Conservation (phyloP, 2,113 vertebrate species). For the Tragelaphus strepsiceros region DNA sequence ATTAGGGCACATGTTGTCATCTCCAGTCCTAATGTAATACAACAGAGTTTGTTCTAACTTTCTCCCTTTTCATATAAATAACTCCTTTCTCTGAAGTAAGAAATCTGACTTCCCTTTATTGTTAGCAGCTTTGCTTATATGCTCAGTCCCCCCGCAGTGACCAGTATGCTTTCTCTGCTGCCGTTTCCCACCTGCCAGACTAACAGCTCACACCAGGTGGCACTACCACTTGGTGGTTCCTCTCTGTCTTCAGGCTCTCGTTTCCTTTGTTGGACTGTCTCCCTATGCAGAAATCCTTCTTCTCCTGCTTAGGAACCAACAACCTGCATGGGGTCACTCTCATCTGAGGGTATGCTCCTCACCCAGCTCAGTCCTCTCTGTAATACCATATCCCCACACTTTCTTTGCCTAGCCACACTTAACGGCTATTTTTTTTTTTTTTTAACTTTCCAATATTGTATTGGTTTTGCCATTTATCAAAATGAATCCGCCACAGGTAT, state of each 20-base stretch:
- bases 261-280: not conserved
- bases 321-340: not conserved
- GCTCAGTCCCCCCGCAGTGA: not conserved
- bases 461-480: too few relatives aligned
- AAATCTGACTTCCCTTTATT: not conserved
- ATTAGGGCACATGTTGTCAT: not conserved
- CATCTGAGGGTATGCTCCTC: not conserved
- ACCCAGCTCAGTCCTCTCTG: not conserved
- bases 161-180: not conserved
- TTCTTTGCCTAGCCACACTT: not conserved
- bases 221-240: not conserved
- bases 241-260: not conserved
- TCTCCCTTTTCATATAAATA: conserved; percentile 19
- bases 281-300: not conserved
- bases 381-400: not conserved
- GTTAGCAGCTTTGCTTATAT: not conserved
- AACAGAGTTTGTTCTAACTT: not conserved
- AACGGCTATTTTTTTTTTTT: not conserved
- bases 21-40: not conserved
- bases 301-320: not conserved
- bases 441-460: too few relatives aligned
- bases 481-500: too few relatives aligned
- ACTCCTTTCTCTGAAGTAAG: not conserved
- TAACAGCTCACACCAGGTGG: not conserved
- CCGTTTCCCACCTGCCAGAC: not conserved